Base-by-base conservation (phyloP, 2,888 invertebrate species). In the Callyntrura guangdongensis region DNA sequence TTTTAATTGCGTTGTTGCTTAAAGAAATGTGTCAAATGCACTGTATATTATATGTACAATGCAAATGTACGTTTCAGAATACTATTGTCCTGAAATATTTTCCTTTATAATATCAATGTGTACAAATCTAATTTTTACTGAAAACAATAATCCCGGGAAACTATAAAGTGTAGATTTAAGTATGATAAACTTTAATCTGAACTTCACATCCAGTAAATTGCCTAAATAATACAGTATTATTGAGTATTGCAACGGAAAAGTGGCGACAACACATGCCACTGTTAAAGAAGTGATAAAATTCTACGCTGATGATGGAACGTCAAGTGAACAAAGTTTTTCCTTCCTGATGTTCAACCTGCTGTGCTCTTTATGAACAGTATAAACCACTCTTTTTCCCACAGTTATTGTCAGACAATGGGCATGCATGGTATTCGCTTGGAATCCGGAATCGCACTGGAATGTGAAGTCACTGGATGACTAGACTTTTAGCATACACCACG, bases 391-490 rank as follows among this genome's bases (percentile, higher is more conserved):
- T n/a, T n/a, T 59, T 9, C 12, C 74, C 12, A 17, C 74, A 77
- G 27, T 17, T 47, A 67, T 17, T 47, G 61, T 82, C 45, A 20
- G 64, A 64, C n/a, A 45, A 27, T 36, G 47, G 67, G 83, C 22
- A 25, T 49, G 56, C 56, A 86, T 77, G 86, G 59, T 59, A 47
- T 45, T 86, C 86, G 77, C 77, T 45, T 77, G 86, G 86, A 86
- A 86, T 86, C 86, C 47, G 77, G 49, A 86, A 77, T 36, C 36
- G 86, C 56, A 86, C 86, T 86, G 86, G 77, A 86, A 61, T 45
- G 61, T 45, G 47, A 77, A 86, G 61, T 64, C 67, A 74, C 61
- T 64, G 61, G 49, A 64, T 77, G 86, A 36, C 86, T 86, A 64
- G 77, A 20, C 61, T 86, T n/a, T 86, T 59, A 61, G 61, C 77